Base-by-base conservation (phyloP, 2,888 invertebrate genomes). In the Bombylius discolor region DNA sequence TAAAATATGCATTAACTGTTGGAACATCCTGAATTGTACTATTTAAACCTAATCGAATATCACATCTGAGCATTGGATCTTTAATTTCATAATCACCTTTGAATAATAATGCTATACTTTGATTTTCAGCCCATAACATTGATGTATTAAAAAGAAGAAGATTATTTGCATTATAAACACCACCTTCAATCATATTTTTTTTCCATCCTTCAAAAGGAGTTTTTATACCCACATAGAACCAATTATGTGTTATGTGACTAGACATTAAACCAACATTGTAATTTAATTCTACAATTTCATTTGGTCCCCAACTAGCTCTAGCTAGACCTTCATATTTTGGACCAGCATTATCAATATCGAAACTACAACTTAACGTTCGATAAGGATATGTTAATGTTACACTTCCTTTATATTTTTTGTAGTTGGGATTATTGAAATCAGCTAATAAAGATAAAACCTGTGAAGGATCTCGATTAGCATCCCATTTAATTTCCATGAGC, bases 381-480 rank as follows among this genome's bases (percentile, higher is more conserved):
- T 88, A 88, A 0, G 90, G 90, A 70, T 89, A 90, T 56, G 84
- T 83, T 13, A 89, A 63, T 46, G 81, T 78, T 32, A 84, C 69
- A 45, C 80, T 78, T 0, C 81, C 84, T 48, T 78, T 81, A 62
- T 84, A 80, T 60, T 83, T 82, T 68, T 80, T 81, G 1, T 76
- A 70, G 1, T 77, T 78, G 56, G 80, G 78, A 64, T 77, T 81
- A 60, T 81, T 79, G 52, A 85, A 78, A 59, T 83, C 81, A 0
- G 83, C 73, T 55, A 81, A 79, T 0, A 74, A 52, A 0, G 69
- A 72, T 12, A 74, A 53, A 33, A 71, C 62, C 68, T 87, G 82
- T 50, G 83, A 81, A 0, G 89, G 89, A 74, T 90, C 87, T 8
- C 90, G 78, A 70, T 89, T 90, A 1, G 88, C 89, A 67, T 91